phyloP scores from a whole-genome alignment of 2,113 vertebrate genomes.

The Microcebus ravelobensis region DNA sequence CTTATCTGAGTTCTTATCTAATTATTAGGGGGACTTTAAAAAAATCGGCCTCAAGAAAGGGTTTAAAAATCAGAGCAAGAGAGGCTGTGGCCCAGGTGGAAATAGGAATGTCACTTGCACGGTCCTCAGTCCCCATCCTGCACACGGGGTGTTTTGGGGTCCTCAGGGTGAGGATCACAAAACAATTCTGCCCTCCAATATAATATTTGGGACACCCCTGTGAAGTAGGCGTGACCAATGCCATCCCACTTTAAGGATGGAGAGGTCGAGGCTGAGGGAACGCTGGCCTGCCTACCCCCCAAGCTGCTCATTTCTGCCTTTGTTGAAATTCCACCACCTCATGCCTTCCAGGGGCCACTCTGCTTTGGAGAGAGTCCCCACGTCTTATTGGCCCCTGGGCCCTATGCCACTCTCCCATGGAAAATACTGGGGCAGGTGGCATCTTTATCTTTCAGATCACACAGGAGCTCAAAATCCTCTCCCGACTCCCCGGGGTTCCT shows the following conservation, averaged over 20 bases:
- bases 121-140: fast-evolving
- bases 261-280: fast-evolving
- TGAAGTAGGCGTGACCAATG: fast-evolving
- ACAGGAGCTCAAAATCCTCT: neutral
- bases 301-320: fast-evolving
- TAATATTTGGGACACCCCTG: too few relatives aligned
- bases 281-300: neutral
- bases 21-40: conserved; percentile 1
- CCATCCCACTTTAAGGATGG: neutral
- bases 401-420: neutral
- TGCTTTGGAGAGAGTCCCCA: neutral
- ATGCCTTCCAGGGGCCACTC: too few relatives aligned
- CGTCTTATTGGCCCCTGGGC: neutral
- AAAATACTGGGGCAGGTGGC: too few relatives aligned
- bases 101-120: fast-evolving
- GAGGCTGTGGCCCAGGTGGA: neutral
- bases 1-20: neutral
- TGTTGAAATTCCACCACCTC: neutral
- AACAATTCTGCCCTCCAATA: neutral
- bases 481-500: fast-evolving
- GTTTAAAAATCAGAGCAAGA: neutral
- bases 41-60: neutral
- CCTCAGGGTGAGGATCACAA: neutral
- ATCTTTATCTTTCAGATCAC: neutral
- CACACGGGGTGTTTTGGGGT: fast-evolving